Conservation (phyloP, 2,113 vertebrate genomes). For the Callospermophilus lateralis region DNA sequence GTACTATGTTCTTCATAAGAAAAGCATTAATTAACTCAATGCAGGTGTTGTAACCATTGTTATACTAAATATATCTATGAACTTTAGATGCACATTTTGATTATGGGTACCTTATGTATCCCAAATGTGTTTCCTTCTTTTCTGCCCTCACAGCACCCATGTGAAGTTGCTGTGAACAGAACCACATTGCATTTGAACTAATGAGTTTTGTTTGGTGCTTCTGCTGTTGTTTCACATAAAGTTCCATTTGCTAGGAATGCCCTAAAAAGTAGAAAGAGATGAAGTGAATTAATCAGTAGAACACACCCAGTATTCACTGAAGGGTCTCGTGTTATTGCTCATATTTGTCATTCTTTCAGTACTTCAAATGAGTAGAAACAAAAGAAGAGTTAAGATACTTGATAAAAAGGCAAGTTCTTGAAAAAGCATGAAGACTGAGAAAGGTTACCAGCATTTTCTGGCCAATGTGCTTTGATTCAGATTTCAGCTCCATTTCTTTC, state of each 20-base stretch:
- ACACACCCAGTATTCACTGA: background rate
- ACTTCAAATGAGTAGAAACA: background rate
- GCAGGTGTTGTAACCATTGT: background rate
- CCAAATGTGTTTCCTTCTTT: background rate
- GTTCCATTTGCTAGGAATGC: background rate
- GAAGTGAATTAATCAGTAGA: background rate
- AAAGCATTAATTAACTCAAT: constrained; percentile 43
- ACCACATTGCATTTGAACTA: background rate
- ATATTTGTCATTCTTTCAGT: background rate
- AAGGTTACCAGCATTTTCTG: constrained; percentile 30
- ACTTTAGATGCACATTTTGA: background rate
- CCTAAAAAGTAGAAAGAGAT: constrained; percentile 43
- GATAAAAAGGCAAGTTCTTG: background rate
- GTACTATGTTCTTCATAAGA: background rate
- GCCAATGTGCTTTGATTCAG: background rate
- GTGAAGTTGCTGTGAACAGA: background rate
- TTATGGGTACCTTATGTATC: background rate
- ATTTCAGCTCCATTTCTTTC: background rate
- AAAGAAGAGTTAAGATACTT: constrained; percentile 7
- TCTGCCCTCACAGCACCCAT: background rate
- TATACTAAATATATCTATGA: constrained; percentile 27
- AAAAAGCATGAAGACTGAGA: background rate
- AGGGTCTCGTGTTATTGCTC: background rate
- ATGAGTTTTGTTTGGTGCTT: background rate
- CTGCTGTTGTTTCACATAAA: background rate